Evolutionary conservation across 2,797 vertebrate genomes (phyloP).

Genomic region (Pempheris klunzingeri): DNA sequence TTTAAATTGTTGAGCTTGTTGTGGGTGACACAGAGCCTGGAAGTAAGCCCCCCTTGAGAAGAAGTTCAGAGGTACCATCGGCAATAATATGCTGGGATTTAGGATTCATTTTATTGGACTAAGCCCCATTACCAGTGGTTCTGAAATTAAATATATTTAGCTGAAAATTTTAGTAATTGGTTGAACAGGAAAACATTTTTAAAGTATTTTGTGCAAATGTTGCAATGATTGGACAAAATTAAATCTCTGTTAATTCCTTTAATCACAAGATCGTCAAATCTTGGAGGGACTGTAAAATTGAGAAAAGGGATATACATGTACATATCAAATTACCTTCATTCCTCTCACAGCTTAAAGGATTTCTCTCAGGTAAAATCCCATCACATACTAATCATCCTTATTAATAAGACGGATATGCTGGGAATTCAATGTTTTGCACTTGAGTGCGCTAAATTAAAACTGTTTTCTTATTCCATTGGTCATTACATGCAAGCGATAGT

Average conservation of each 20-base stretch:
- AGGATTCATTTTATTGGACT: slow-evolving; percentile 28
- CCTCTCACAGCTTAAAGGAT: slow-evolving; percentile 26
- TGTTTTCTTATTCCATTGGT: neutral
- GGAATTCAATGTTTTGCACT: slow-evolving; percentile 28
- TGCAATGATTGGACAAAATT: neutral
- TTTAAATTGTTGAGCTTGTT: slow-evolving; percentile 23
- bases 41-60: slow-evolving; percentile 15
- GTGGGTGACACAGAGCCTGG: slow-evolving; percentile 12
- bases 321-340: slow-evolving; percentile 27
- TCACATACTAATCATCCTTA: slow-evolving; percentile 40
- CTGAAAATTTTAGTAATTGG: slow-evolving; percentile 2
- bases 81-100: slow-evolving; percentile 14
- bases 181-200: neutral
- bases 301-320: slow-evolving; percentile 30
- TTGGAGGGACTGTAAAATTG: slow-evolving; percentile 20
- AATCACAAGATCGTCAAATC: slow-evolving; percentile 23
- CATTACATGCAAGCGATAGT: neutral
- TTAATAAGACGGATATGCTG: slow-evolving; percentile 19
- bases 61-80: neutral
- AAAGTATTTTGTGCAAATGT: slow-evolving; percentile 8
- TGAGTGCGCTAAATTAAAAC: neutral
- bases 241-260: slow-evolving; percentile 22
- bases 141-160: slow-evolving; percentile 24
- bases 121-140: neutral
- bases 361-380: slow-evolving; percentile 52